Percentiles rank a stretch among this genome's conserved stretches.
Evolutionary conservation across 2,888 invertebrate species (phyloP).

Genomic region (Neuroscelio doddi): DNA sequence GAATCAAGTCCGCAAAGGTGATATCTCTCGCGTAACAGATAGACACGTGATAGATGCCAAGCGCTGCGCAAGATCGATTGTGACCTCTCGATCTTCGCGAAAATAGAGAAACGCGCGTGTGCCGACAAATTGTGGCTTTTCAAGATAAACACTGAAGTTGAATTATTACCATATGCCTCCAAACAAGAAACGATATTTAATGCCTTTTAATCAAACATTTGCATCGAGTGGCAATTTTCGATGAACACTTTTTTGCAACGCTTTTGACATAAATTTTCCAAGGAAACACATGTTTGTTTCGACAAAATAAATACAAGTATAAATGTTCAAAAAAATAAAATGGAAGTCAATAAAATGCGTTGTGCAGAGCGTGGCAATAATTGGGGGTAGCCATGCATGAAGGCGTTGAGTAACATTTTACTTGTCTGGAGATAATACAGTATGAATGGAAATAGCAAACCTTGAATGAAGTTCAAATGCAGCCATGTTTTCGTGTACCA

Average conservation of each 20-base stretch:
- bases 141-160: conserved; percentile 28
- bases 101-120: conserved; percentile 34
- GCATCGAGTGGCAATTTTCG: too few species aligned
- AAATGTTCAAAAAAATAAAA: conserved; percentile 24
- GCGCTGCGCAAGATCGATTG: conserved; percentile 37
- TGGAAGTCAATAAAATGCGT: conserved; percentile 32
- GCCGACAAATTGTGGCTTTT: conserved; percentile 36
- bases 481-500: background rate
- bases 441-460: conserved; percentile 36
- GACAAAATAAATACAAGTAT: too few species aligned
- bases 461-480: conserved; percentile 31
- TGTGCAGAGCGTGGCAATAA: conserved; percentile 36
- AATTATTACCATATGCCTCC: background rate
- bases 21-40: conserved; percentile 41
- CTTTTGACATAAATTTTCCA: too few species aligned
- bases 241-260: too few species aligned
- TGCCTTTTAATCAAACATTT: too few species aligned
- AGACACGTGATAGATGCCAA: conserved; percentile 45
- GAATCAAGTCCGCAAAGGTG: conserved; percentile 35
- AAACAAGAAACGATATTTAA: too few species aligned
- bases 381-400: conserved; percentile 44
- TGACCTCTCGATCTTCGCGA: conserved; percentile 31
- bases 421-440: conserved; percentile 35
- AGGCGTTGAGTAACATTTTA: conserved; percentile 42
- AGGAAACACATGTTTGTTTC: too few species aligned